Percentiles rank a stretch among this genome's conserved stretches.
Evolutionary conservation across 1,140 invertebrate genomes (phyloP).

Genomic region (Delia radicum): DNA sequence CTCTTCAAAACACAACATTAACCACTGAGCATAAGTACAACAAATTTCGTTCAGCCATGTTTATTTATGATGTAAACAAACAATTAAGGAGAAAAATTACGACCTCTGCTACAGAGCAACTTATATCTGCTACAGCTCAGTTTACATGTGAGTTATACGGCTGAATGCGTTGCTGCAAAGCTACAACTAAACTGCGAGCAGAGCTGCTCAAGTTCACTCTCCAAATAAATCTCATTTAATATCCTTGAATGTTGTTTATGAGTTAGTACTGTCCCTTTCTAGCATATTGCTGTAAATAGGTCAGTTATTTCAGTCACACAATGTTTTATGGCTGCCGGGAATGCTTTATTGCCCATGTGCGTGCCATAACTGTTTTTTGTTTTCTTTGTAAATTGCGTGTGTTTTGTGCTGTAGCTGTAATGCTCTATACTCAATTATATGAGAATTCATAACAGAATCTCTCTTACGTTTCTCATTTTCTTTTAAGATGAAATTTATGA

Average conservation of each 20-base stretch:
- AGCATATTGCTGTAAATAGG: not conserved
- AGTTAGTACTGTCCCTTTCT: slow-evolving; percentile 28
- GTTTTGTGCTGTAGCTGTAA: not conserved
- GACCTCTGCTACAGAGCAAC: slow-evolving; percentile 42
- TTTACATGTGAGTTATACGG: not conserved
- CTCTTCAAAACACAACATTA: slow-evolving; percentile 23
- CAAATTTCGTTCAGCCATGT: slow-evolving; percentile 42
- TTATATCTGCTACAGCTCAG: not conserved
- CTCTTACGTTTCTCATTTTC: not conserved
- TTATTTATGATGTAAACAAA: slow-evolving; percentile 57
- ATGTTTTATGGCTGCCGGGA: slow-evolving; percentile 53
- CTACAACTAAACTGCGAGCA: slow-evolving; percentile 21
- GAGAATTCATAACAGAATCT: not conserved
- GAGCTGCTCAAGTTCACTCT: slow-evolving; percentile 23
- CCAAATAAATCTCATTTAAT: slow-evolving; percentile 33
- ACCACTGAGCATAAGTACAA: not conserved
- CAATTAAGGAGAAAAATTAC: slow-evolving; percentile 54
- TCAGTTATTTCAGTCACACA: slow-evolving; percentile 32
- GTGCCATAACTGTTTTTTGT: slow-evolving; percentile 5
- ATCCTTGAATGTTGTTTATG: slow-evolving; percentile 21
- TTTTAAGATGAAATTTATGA: slow-evolving; percentile 3
- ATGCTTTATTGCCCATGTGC: slow-evolving; percentile 49
- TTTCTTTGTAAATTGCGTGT: not conserved
- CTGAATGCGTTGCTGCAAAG: slow-evolving; percentile 9
- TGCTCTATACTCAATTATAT: not conserved